Evolutionary conservation across 2,888 invertebrate genomes (phyloP).

Genomic region (Eupithecia inturbata): DNA sequence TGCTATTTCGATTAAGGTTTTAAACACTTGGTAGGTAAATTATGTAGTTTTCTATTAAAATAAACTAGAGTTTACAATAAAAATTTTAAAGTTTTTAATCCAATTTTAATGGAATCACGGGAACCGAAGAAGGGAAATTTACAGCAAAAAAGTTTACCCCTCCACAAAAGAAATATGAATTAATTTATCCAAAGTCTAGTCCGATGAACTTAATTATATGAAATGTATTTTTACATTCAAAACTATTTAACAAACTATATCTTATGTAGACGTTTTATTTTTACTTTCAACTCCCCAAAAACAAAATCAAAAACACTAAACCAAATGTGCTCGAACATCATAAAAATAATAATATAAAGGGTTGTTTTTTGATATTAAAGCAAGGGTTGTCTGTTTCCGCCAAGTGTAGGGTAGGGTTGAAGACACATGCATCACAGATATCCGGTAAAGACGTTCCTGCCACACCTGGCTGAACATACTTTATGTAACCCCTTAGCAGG

Average conservation of each 20-base stretch:
- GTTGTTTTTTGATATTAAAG: constrained; percentile 65
- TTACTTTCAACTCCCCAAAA: background rate
- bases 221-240: background rate
- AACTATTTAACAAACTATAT: background rate
- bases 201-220: too few relatives aligned
- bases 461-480: constrained; percentile 77
- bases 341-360: constrained; percentile 48
- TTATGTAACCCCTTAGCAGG: constrained; percentile 74
- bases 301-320: background rate
- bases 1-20: background rate
- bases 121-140: background rate
- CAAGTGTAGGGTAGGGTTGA: constrained; percentile 73
- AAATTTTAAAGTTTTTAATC: too few relatives aligned
- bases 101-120: too few relatives aligned
- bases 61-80: too few relatives aligned
- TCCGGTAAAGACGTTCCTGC: constrained; percentile 75
- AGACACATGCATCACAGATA: constrained; percentile 80
- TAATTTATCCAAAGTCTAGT: too few relatives aligned
- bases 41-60: background rate
- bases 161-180: background rate
- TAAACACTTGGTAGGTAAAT: background rate
- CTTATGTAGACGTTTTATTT: background rate
- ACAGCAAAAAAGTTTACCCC: background rate
- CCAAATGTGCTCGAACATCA: constrained; percentile 20
- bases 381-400: constrained; percentile 74